Base-by-base conservation (phyloP, 1,140 invertebrate species). In the Hylaeus volcanicus region DNA sequence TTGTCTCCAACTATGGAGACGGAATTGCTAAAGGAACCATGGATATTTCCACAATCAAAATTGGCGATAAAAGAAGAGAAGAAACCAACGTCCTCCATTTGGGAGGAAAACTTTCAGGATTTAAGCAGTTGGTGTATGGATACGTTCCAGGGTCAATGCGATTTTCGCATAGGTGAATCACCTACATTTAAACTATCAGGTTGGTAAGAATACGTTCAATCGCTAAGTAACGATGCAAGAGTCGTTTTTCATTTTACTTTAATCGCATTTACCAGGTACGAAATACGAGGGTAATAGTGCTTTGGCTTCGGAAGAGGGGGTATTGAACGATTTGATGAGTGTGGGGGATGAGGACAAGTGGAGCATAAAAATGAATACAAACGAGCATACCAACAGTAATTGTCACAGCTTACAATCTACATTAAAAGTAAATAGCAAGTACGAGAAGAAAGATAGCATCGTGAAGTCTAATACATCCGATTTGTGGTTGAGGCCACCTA, bases 71-170 rank as follows among this genome's bases (percentile, higher is more conserved):
- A 77, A 74, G 77, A 84, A 60, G 85, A 88, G 61, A 66, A 82
- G 41, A 86, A 69, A 48, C 58, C 77, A 74, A 8, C 79, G 12
- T 77, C 88, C 45, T 81, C 87, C 41, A 76, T 83, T 48, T 93
- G 92, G 93, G 90, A 90, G 85, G 92, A 93, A 71, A 90, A 93
- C 83, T 93, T 91, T 90, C 93, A 93, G 86, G 93, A 93, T 86
- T 79, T 93, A 55, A 90, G 91, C 70, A 74, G 84, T 48, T 93
- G 90, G 90, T 93, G 92, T 81, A 89, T 91, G 85, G 88, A 89
- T 69, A 76, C 82, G 69, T 90, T 89, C 77, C 88, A 88, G 83
- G 85, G 64, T 81, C 90, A 85, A 90, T 92, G 88, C 91, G 87
- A 86, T 90, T 93, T 92, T 93, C 91, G 77, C 90, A 87, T 85